Base-by-base conservation (phyloP, 2,113 vertebrate genomes). In the Apodemus speciosus region DNA sequence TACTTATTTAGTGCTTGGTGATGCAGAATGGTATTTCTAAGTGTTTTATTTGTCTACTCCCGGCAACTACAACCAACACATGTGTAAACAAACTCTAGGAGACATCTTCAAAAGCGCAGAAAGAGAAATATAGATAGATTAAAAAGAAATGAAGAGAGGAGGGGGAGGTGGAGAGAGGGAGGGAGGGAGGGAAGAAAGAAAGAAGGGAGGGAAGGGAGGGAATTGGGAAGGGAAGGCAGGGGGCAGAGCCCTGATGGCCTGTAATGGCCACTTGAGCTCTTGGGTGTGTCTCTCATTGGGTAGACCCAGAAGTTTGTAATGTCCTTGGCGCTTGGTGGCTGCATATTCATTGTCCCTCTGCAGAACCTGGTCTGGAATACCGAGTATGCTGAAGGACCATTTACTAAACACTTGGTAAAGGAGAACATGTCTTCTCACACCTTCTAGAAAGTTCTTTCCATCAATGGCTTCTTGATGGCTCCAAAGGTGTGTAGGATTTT, bases 251-350 rank as follows among this genome's bases (percentile, higher is more conserved):
- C 10, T 35, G 10, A n/a, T 60, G n/a, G 23, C 2, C 4, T 75
- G 32, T 49, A 49, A 35, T 2, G 72, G 43, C 43, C 56, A 43
- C 0, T 1, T 20, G 5, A 53, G 18, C 35, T 35, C 46, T 76
- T 38, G 0, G 0, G 20, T 0, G 0, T 7, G 0, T 27, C 30
- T 76, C 53, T 9, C 1, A n/a, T 30, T 25, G 1, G 16, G 46
- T 7, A 16, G 58, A 25, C n/a, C 30, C 1, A 20, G 83, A 15
- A 76, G 62, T 58, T 6, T 13, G 13, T 35, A 46, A 51, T 13
- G 4, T 53, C 3, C 46, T 5, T 76, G 38, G 30, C 38, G 11
- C 18, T 9, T 2, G 15, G 53, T 51, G 49, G 25, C 18, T 72
- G 6, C 35, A 38, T 30, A 13, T 27, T 32, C 18, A 49, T 20